phyloP scores from a whole-genome alignment of 2,797 vertebrate species.

The Cyclopterus lumpus region DNA sequence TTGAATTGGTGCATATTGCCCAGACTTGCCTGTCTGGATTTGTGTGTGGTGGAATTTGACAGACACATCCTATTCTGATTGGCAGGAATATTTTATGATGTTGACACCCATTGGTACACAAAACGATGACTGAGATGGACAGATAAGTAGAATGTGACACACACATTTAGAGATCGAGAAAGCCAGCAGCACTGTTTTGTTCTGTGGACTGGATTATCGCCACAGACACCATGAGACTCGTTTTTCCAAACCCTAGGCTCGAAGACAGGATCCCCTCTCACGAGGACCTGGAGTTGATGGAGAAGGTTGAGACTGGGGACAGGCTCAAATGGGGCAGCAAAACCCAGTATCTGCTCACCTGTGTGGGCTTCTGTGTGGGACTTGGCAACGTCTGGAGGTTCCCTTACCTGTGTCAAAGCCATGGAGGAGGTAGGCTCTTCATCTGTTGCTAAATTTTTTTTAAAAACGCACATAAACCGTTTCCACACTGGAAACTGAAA shows the following conservation, averaged over 20 bases:
- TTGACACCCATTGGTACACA: background rate
- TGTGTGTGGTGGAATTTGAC: too few relatives aligned
- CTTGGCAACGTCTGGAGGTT: slow-evolving; percentile 95
- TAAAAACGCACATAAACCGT: background rate
- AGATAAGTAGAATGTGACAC: background rate
- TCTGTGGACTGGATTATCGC: background rate
- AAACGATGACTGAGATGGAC: background rate
- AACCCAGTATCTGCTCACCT: slow-evolving; percentile 92
- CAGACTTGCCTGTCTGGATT: background rate
- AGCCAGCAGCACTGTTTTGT: background rate
- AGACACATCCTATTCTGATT: background rate
- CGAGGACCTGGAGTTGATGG: slow-evolving; percentile 83
- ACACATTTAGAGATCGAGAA: background rate
- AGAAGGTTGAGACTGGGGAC: slow-evolving; percentile 82
- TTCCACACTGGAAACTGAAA: background rate
- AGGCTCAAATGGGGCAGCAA: slow-evolving; percentile 95
- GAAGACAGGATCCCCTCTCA: slow-evolving; percentile 87
- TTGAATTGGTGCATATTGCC: background rate
- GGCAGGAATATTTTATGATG: background rate
- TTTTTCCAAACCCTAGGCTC: slow-evolving; percentile 86
- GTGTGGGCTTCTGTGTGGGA: slow-evolving; percentile 92
- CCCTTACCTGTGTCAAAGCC: slow-evolving; percentile 90
- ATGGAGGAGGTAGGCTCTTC: slow-evolving; percentile 87
- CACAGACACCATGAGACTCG: slow-evolving; percentile 79
- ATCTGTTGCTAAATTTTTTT: background rate